Conservation (phyloP, 2,888 invertebrate species). For the Hymenopus coronatus region DNA sequence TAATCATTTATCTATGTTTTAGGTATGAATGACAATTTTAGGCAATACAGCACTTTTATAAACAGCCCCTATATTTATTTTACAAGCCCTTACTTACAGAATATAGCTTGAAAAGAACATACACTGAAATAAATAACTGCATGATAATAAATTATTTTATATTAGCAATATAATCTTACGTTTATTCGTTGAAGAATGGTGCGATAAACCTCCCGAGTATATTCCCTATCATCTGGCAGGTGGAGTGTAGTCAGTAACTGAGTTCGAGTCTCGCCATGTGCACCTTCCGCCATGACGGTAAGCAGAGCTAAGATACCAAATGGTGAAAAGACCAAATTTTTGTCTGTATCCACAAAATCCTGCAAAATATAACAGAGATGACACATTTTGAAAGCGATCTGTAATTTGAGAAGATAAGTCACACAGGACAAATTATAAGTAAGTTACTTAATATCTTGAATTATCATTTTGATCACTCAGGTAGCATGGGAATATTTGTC, state of each 20-base stretch:
- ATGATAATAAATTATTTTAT: background rate
- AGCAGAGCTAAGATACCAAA: slow-evolving; percentile 62
- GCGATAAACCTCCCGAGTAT: slow-evolving; percentile 51
- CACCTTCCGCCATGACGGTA: slow-evolving; percentile 62
- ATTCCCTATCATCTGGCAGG: slow-evolving; percentile 52
- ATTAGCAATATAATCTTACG: slow-evolving; percentile 39
- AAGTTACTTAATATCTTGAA: too few relatives aligned
- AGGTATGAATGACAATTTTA: too few relatives aligned
- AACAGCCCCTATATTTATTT: background rate
- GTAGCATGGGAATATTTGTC: too few relatives aligned
- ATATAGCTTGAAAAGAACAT: background rate
- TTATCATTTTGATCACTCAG: too few relatives aligned
- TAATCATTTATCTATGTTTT: too few relatives aligned
- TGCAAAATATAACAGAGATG: slow-evolving; percentile 38
- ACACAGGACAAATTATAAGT: too few relatives aligned
- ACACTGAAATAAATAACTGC: background rate
- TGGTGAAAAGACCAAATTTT: slow-evolving; percentile 63
- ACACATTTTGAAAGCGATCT: too few relatives aligned
- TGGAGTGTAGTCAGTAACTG: slow-evolving; percentile 58
- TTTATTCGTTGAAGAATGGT: slow-evolving; percentile 54
- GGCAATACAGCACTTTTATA: too few relatives aligned
- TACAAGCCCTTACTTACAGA: background rate
- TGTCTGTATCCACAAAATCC: slow-evolving; percentile 54
- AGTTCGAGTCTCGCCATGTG: slow-evolving; percentile 57
- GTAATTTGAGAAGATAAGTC: too few relatives aligned